Conservation (phyloP, 92 coral and sea anemone genomes). For the Virgularia gustaviana region DNA sequence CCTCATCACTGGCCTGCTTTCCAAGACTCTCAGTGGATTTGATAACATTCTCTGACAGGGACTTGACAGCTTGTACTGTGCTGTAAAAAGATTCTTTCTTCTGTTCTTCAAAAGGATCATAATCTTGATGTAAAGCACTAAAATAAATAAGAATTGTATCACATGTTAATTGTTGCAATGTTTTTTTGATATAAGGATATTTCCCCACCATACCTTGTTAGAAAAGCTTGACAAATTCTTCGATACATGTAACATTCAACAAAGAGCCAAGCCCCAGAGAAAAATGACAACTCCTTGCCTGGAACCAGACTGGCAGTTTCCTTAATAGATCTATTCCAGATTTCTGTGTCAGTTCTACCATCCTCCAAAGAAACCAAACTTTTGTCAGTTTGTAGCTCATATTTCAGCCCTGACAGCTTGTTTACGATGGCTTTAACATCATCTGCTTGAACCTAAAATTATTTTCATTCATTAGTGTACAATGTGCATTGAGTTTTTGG, state of each 20-base stretch:
- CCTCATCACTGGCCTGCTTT: slow-evolving; percentile 26
- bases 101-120: slow-evolving; percentile 83
- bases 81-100: slow-evolving; percentile 70
- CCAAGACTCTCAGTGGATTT: slow-evolving; percentile 38
- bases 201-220: slow-evolving; percentile 53
- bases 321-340: slow-evolving; percentile 71
- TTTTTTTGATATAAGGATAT: background rate
- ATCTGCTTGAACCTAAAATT: slow-evolving; percentile 62
- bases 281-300: slow-evolving; percentile 58
- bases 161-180: background rate
- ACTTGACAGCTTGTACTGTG: slow-evolving; percentile 59
- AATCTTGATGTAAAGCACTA: slow-evolving; percentile 74
- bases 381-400: slow-evolving; percentile 82
- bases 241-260: slow-evolving; percentile 93
- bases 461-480: background rate
- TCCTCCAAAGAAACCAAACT: slow-evolving; percentile 61
- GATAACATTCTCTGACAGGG: slow-evolving; percentile 66
- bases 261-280: slow-evolving; percentile 81
- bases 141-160: background rate
- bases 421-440: slow-evolving; percentile 75
- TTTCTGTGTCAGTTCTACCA: slow-evolving; percentile 49
- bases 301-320: slow-evolving; percentile 61
- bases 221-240: slow-evolving; percentile 80
- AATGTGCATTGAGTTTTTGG: too few species aligned
- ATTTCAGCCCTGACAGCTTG: slow-evolving; percentile 73